These are phyloP conservation scores for Bambusicola thoracicus DNA, from an alignment of 2,113 vertebrate species.

Conservation along the genomic window DNA sequence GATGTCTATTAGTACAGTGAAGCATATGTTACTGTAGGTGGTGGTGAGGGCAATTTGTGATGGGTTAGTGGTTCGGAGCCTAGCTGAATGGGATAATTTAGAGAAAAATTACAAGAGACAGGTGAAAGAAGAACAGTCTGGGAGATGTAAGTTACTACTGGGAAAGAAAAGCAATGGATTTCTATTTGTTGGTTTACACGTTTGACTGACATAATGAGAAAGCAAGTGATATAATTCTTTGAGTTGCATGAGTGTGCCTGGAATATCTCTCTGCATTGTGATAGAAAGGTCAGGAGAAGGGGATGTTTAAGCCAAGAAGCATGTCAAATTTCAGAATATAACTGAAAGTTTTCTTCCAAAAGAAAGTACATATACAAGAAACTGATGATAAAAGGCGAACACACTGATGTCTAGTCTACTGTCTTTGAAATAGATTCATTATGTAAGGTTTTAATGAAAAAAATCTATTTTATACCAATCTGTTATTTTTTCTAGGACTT, in stretches of 20 bases:
- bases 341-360: neutral
- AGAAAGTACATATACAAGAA: rapidly evolving
- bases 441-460: neutral
- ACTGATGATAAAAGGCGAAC: neutral
- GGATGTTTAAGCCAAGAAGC: neutral
- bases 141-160: neutral
- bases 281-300: neutral
- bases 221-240: neutral
- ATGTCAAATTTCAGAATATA: neutral
- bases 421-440: neutral
- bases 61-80: neutral
- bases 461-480: neutral
- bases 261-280: neutral
- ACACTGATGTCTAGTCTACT: neutral
- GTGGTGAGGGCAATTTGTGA: neutral
- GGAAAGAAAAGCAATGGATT: neutral
- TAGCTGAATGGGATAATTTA: neutral
- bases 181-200: neutral
- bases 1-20: neutral
- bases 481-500: neutral
- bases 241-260: neutral
- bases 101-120: neutral
- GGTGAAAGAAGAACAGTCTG: neutral
- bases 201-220: neutral
- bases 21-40: rapidly evolving